These are phyloP conservation scores for Polyploca ridens DNA, from an alignment of 2,888 invertebrate species.

Conservation along the genomic window DNA sequence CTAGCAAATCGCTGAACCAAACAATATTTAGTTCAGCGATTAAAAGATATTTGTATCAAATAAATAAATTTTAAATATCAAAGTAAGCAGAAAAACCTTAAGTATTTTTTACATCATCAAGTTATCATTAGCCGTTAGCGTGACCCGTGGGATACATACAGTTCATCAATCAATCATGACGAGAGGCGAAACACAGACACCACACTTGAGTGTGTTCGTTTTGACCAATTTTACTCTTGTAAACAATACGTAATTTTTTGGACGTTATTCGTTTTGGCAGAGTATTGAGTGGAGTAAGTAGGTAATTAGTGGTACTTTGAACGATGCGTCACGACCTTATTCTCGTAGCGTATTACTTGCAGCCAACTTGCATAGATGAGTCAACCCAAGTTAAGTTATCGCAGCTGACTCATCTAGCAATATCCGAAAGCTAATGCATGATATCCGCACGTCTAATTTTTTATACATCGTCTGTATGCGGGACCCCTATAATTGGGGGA, in stretches of 20 bases:
- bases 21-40: no score
- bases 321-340: constrained; percentile 71
- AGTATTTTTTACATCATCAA: constrained; percentile 48
- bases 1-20: not conserved
- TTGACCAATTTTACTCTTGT: constrained; percentile 11
- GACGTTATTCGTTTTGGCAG: constrained; percentile 39
- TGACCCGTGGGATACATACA: constrained; percentile 48
- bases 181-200: constrained; percentile 28
- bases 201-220: constrained; percentile 14
- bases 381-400: constrained; percentile 64
- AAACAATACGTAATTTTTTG: constrained; percentile 21
- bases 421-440: constrained; percentile 23
- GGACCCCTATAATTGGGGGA: constrained; percentile 35
- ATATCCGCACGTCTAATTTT: constrained; percentile 28
- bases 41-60: no score
- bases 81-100: constrained; percentile 13
- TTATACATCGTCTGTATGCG: constrained; percentile 28
- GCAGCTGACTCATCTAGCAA: constrained; percentile 61
- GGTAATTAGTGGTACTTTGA: constrained; percentile 47
- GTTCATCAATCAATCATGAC: constrained; percentile 61
- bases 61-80: not conserved
- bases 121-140: constrained; percentile 50
- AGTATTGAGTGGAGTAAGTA: constrained; percentile 41
- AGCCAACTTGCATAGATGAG: constrained; percentile 61
- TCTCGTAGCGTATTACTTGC: constrained; percentile 50